phyloP scores from a whole-genome alignment of 2,888 invertebrate genomes.

The Dione vanillae region DNA sequence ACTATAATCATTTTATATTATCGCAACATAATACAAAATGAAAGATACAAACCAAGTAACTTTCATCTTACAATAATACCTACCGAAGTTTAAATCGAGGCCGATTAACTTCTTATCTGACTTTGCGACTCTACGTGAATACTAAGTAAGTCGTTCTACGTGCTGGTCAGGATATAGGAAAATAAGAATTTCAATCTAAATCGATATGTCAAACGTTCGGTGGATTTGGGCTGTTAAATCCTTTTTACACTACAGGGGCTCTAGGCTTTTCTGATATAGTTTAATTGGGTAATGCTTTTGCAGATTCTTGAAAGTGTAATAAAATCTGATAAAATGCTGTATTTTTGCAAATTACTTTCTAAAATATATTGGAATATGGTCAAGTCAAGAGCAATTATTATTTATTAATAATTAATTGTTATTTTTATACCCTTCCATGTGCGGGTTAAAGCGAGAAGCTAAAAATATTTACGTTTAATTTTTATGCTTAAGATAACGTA shows the following conservation, averaged over 20 bases:
- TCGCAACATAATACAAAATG: not conserved
- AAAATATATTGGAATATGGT: too few relatives aligned
- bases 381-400: too few relatives aligned
- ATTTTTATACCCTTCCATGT: too few relatives aligned
- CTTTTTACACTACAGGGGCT: not conserved
- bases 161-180: not conserved
- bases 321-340: too few relatives aligned
- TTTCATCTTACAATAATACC: not conserved
- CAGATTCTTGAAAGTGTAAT: too few relatives aligned
- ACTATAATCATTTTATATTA: not conserved
- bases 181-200: slow-evolving; percentile 10
- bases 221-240: not conserved
- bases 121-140: slow-evolving; percentile 13
- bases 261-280: not conserved
- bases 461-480: too few relatives aligned
- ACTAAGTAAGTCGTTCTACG: slow-evolving; percentile 2
- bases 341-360: too few relatives aligned
- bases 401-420: too few relatives aligned
- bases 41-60: not conserved
- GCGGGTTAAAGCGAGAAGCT: too few relatives aligned
- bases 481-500: too few relatives aligned
- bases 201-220: not conserved
- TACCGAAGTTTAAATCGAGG: slow-evolving; percentile 20
- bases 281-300: not conserved
- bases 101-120: slow-evolving; percentile 21